phyloP scores from a whole-genome alignment of 1,140 invertebrate genomes.

The Saxidomus purpurata region DNA sequence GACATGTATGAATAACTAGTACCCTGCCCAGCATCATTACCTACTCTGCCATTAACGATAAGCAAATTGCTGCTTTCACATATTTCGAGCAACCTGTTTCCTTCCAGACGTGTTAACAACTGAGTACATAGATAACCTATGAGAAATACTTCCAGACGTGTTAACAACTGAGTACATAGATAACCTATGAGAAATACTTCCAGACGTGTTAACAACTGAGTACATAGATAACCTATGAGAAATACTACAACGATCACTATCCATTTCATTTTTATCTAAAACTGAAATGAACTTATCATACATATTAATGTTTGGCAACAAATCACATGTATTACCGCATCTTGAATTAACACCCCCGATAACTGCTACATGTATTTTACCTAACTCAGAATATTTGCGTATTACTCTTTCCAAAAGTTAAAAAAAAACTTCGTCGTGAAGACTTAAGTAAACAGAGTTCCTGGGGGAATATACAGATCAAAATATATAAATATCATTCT shows the following conservation, averaged over 20 bases:
- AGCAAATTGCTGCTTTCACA: conserved; percentile 7
- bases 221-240: conserved; percentile 6
- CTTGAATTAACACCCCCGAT: conserved; percentile 22
- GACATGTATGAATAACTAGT: conserved; percentile 13
- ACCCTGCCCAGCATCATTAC: not conserved
- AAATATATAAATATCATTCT: conserved; percentile 4
- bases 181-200: not conserved
- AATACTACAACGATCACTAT: no score
- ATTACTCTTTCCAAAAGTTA: not conserved
- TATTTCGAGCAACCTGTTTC: conserved; percentile 3
- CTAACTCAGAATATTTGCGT: not conserved
- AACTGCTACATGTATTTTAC: not conserved
- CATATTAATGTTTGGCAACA: not conserved
- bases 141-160: not conserved
- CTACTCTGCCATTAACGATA: conserved; percentile 12
- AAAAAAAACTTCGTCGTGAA: not conserved
- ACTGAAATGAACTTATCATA: not conserved
- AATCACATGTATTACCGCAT: conserved; percentile 3
- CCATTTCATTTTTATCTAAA: not conserved
- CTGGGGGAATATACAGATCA: conserved; percentile 7
- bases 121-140: conserved; percentile 14
- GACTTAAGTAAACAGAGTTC: not conserved
- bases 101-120: conserved; percentile 7
- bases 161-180: not conserved
- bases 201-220: not conserved